Base-by-base conservation (phyloP, 1,140 invertebrate genomes). In the Glossosoma conforme region DNA sequence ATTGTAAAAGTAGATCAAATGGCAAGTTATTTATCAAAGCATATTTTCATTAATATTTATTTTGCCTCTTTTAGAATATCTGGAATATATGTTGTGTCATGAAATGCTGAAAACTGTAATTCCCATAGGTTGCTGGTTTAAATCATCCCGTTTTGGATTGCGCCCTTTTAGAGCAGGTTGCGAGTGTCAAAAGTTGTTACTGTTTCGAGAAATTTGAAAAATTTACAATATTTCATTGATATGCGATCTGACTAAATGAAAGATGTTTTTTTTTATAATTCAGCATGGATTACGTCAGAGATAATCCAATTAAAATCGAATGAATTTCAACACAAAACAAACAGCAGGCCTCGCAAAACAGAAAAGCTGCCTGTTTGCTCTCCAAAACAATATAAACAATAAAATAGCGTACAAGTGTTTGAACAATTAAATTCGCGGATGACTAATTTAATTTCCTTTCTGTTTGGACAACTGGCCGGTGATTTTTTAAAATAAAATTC, bases 231-330 rank as follows among this genome's bases (percentile, higher is more conserved):
- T n/a, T n/a, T n/a, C n/a, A n/a, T n/a, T n/a, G n/a, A n/a, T n/a
- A n/a, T n/a, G n/a, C n/a, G n/a, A n/a, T 33, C 11, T 33, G 32
- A 11, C 32, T 4, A 33, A 4, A 33, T 4, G 3, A 33, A 33
- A 38, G 17, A 38, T 5, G 36, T 38, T 2, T 38, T 38, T 38
- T 38, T 38, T n/a, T n/a, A n/a, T n/a, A 38, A 38, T 38, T 33
- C 36, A 5, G 36, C 5, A 17, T 3, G 36, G 36, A 38, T 38
- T 38, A 38, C n/a, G 36, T 38, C 2, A 38, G 24, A 44, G 43
- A 17, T 45, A 45, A 45, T 45, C 43, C 43, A 45, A 45, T 45
- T 45, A 45, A 45, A 45, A 45, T 45, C 15, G 43, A 45, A 33
- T 32, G 43, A 33, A 32, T 33, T 15, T 33, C 24, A 45, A 33